Conservation (phyloP, 2,113 vertebrate genomes). For the Lepus americanus region DNA sequence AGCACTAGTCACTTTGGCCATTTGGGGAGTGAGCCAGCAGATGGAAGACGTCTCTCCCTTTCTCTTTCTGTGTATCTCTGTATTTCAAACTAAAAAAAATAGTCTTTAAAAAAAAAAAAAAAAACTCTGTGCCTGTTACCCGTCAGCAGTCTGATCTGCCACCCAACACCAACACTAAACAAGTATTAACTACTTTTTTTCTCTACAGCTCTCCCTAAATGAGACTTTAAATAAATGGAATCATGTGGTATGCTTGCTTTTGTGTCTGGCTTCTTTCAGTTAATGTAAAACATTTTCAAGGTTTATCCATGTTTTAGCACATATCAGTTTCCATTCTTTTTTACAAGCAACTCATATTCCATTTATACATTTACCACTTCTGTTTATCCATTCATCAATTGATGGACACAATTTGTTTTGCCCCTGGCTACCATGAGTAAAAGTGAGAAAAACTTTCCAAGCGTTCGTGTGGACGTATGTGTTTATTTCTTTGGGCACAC, state of each 20-base stretch:
- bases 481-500: not conserved
- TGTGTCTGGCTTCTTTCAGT: not conserved
- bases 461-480: not conserved
- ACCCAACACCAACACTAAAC: not conserved
- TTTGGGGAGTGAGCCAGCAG: too few species aligned
- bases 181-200: not conserved
- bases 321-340: too few species aligned
- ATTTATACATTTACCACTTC: not conserved
- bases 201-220: not conserved
- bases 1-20: too few species aligned
- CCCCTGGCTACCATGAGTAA: too few species aligned
- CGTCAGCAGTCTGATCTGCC: not conserved
- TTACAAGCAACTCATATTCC: not conserved
- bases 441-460: not conserved
- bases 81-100: too few species aligned
- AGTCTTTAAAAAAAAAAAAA: too few species aligned
- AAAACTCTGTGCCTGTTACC: too few species aligned
- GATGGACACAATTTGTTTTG: not conserved
- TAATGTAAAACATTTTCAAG: not conserved
- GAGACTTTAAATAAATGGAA: not conserved
- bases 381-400: too few species aligned
- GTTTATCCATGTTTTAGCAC: too few species aligned
- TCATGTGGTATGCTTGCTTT: not conserved
- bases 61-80: too few species aligned
- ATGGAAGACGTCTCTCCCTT: too few species aligned